Evolutionary conservation across 2,797 vertebrate genomes (phyloP).

Genomic region (Menidia menidia): DNA sequence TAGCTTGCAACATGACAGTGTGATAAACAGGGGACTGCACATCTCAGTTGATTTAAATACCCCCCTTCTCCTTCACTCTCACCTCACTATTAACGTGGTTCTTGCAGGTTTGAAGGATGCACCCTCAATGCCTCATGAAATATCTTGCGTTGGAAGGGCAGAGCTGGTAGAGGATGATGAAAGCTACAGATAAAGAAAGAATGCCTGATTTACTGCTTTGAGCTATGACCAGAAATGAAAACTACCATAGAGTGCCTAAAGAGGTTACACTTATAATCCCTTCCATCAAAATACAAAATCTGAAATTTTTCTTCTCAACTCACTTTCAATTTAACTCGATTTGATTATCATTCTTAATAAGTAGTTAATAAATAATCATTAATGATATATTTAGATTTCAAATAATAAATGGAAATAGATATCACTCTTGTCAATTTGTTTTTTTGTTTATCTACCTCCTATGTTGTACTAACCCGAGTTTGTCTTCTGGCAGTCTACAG

Average conservation of each 20-base stretch:
- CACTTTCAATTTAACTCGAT: not conserved
- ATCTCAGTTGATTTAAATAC: slow-evolving; percentile 69
- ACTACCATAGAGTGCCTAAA: not conserved
- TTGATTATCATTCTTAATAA: not conserved
- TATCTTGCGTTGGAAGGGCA: slow-evolving; percentile 27
- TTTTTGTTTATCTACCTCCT: not conserved
- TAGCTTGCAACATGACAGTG: slow-evolving; percentile 54
- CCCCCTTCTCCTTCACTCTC: slow-evolving; percentile 18
- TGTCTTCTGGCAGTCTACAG: slow-evolving; percentile 20
- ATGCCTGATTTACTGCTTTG: slow-evolving; percentile 11
- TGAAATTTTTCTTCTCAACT: not conserved
- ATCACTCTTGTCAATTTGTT: rapidly evolving
- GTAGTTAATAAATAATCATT: too few relatives aligned
- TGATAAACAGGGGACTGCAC: slow-evolving; percentile 65
- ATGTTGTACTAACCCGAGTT: slow-evolving; percentile 23
- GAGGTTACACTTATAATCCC: not conserved
- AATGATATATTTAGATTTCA: too few relatives aligned
- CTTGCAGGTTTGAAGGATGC: slow-evolving; percentile 47
- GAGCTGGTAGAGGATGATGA: slow-evolving; percentile 11
- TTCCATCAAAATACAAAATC: not conserved
- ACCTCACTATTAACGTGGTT: slow-evolving; percentile 58
- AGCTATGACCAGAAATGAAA: slow-evolving; percentile 5
- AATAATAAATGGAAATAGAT: not conserved
- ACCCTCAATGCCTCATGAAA: slow-evolving; percentile 40
- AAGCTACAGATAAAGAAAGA: slow-evolving; percentile 14